phyloP scores from a whole-genome alignment of 2,888 invertebrate genomes.

The Perdita meconis region DNA sequence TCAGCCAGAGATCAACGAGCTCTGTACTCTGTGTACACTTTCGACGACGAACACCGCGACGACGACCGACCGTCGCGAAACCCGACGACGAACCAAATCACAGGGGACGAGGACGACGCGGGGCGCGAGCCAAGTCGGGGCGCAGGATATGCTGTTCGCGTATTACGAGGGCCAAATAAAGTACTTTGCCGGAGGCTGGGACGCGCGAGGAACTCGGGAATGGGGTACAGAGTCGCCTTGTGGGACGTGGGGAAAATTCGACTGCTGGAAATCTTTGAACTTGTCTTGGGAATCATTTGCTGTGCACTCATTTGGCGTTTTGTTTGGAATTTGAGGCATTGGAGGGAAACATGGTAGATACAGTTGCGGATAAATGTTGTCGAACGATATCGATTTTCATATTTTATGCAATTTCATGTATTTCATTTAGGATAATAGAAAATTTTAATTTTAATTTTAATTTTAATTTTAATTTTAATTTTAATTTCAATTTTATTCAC shows the following conservation, averaged over 20 bases:
- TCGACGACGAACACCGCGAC: constrained; percentile 35
- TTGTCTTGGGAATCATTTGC: background rate
- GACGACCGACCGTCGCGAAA: constrained; percentile 24
- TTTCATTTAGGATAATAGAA: no score
- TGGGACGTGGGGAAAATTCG: background rate
- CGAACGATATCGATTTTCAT: no score
- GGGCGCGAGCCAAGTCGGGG: constrained; percentile 15
- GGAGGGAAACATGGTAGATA: no score
- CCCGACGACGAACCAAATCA: constrained; percentile 60
- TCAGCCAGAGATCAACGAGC: constrained; percentile 66
- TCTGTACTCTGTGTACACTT: constrained; percentile 43
- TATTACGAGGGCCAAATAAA: constrained; percentile 25
- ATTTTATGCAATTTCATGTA: no score
- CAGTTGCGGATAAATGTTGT: no score
- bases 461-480: no score
- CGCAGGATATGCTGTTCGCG: constrained; percentile 17
- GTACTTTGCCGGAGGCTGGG: background rate
- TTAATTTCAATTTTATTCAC: no score
- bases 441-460: no score
- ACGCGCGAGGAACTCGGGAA: no score
- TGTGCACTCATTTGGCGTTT: background rate
- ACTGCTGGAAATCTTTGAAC: background rate
- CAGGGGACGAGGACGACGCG: constrained; percentile 52
- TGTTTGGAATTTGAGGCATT: background rate
- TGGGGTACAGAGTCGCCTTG: background rate